Base-by-base conservation (phyloP, 2,113 vertebrate species). In the Mustela nigripes region DNA sequence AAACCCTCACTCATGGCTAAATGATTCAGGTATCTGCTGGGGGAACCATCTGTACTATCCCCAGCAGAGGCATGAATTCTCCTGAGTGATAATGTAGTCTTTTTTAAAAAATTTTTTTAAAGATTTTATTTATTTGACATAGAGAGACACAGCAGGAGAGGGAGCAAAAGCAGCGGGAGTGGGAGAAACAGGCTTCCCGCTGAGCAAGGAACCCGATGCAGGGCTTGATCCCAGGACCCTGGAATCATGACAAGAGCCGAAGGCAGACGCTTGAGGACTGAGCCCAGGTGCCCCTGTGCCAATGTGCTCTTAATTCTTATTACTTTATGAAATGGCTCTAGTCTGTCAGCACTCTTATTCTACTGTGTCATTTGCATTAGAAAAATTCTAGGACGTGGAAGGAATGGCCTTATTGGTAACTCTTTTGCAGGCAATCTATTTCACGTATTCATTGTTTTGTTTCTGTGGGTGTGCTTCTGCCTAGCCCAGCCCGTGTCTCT, bases 371-470 rank as follows among this genome's bases (percentile, higher is more conserved):
- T 84, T 45, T 89, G 11, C 45, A 58, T 69, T 56, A 89, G 69
- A 84, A 36, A 31, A 88, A 73, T 74, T 15, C 39, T 58, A 21
- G 88, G 7, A 14, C 18, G 3, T 26, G 1, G 28, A 42, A 82
- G 76, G 67, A 11, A 33, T 11, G 21, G 28, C 71, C 50, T 84
- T 28, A 15, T 39, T 19, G 50, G 22, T 9, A 33, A 18, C 21
- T 84, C 19, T 71, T 39, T 12, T 48, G 15, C 16, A 31, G 65
- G 16, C 42, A 48, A 0, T 92, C 48, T 8, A 11, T 84, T 95
- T 96, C 90, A 19, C 56, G 73, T 71, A 42, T 92, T 95, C 24
- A 10, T 16, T 96, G 28, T 96, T 93, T 31, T 7, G 69, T 62
- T 73, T 65, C 0, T 60, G 18, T 50, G 16, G 16, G 11, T 7